Percentiles rank a stretch among this genome's conserved stretches.
Evolutionary conservation across 2,797 vertebrate genomes (phyloP).

Genomic region (Podargus strigoides): DNA sequence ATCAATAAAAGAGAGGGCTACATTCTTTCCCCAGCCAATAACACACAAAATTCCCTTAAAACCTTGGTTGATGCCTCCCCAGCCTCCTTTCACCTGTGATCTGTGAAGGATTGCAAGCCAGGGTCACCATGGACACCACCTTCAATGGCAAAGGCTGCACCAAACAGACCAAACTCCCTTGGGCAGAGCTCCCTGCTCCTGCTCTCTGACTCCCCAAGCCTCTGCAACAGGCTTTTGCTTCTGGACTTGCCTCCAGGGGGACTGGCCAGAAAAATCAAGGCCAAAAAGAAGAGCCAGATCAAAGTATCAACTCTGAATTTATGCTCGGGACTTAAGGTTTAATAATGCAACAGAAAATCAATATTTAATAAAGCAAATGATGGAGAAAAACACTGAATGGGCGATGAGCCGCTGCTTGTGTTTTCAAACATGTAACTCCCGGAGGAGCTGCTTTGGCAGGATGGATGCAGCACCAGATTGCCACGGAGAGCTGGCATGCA

Average conservation of each 20-base stretch:
- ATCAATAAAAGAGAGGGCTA: not conserved
- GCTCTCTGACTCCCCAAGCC: not conserved
- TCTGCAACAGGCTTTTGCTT: not conserved
- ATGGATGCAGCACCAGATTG: constrained; percentile 59
- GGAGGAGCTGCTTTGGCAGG: constrained; percentile 66
- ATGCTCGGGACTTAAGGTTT: constrained; percentile 78
- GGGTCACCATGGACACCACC: not conserved
- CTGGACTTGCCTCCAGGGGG: not conserved
- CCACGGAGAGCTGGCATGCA: constrained; percentile 58
- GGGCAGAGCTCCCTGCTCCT: not conserved
- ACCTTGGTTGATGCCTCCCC: not conserved
- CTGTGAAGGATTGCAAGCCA: not conserved
- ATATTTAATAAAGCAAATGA: constrained; percentile 86
- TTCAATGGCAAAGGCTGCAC: not conserved
- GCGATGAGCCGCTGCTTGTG: constrained; percentile 68
- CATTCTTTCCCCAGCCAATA: not conserved
- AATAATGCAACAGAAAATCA: constrained; percentile 84
- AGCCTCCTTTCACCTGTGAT: fast-evolving
- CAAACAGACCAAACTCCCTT: not conserved
- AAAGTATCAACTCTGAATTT: constrained; percentile 80
- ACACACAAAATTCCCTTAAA: not conserved
- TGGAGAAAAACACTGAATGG: constrained; percentile 76
- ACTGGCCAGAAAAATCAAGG: constrained; percentile 54
- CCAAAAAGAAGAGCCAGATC: constrained; percentile 67
- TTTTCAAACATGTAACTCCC: constrained; percentile 69